Percentiles rank a stretch among this genome's conserved stretches.
Conservation (phyloP, 2,113 vertebrate species). For the Alosa alosa region DNA sequence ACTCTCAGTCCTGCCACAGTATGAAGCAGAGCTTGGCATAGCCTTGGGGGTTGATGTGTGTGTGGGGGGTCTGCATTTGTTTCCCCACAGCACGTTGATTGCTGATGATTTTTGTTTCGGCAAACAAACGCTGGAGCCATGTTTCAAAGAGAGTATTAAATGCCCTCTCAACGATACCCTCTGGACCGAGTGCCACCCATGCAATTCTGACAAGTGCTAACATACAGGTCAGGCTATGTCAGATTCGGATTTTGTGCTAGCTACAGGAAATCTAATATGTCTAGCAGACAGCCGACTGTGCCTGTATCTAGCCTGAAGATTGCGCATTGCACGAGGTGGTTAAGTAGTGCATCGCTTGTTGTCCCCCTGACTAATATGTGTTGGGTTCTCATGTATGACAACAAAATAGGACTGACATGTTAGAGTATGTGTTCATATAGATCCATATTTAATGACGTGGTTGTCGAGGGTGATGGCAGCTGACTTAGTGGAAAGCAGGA, state of each 20-base stretch:
- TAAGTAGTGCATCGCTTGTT: neutral
- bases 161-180: neutral
- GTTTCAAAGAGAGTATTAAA: neutral
- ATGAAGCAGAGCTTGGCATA: neutral
- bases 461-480: neutral
- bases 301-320: neutral
- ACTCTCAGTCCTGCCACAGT: neutral
- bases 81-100: neutral
- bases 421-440: neutral
- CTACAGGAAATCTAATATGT: neutral
- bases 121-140: neutral
- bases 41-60: neutral
- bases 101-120: neutral
- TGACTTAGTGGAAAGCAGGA: neutral
- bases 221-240: neutral
- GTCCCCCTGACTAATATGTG: neutral
- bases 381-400: neutral
- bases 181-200: neutral
- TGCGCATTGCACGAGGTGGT: neutral
- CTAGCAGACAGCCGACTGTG: neutral
- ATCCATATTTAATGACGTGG: neutral
- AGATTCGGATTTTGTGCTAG: neutral
- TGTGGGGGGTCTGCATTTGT: neutral
- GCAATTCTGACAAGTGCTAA: neutral
- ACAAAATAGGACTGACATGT: neutral